phyloP scores from a whole-genome alignment of 2,888 invertebrate species.

The Anthoptus insignis region DNA sequence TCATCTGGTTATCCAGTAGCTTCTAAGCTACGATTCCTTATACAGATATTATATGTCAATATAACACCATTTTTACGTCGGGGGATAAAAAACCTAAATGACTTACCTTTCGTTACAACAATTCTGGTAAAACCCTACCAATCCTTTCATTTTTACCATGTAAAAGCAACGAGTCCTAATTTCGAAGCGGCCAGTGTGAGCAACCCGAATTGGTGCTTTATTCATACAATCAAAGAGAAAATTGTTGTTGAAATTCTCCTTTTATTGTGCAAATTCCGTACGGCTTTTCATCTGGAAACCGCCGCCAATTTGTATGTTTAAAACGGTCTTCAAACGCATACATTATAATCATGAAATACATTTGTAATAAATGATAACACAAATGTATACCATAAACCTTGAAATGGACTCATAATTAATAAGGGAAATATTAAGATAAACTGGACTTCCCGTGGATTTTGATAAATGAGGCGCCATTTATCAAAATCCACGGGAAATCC shows the following conservation, averaged over 20 bases:
- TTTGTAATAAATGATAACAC: background rate
- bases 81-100: background rate
- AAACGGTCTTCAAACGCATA: slow-evolving; percentile 18
- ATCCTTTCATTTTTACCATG: slow-evolving; percentile 9
- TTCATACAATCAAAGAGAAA: slow-evolving; percentile 38
- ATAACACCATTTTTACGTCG: no score
- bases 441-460: no score
- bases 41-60: no score
- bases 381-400: background rate
- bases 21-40: no score
- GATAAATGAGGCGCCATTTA: no score
- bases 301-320: slow-evolving; percentile 31
- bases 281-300: slow-evolving; percentile 34
- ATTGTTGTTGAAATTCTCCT: slow-evolving; percentile 37
- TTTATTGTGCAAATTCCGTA: slow-evolving; percentile 33
- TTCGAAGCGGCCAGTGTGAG: slow-evolving; percentile 23
- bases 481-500: no score
- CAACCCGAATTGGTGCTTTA: slow-evolving; percentile 29
- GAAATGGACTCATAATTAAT: no score
- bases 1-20: no score
- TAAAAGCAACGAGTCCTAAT: slow-evolving; percentile 21
- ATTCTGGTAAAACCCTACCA: background rate
- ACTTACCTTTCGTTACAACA: background rate
- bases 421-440: no score
- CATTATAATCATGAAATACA: slow-evolving; percentile 1